Evolutionary conservation across 2,113 vertebrate genomes (phyloP).

Genomic region (Saccopteryx leptura): DNA sequence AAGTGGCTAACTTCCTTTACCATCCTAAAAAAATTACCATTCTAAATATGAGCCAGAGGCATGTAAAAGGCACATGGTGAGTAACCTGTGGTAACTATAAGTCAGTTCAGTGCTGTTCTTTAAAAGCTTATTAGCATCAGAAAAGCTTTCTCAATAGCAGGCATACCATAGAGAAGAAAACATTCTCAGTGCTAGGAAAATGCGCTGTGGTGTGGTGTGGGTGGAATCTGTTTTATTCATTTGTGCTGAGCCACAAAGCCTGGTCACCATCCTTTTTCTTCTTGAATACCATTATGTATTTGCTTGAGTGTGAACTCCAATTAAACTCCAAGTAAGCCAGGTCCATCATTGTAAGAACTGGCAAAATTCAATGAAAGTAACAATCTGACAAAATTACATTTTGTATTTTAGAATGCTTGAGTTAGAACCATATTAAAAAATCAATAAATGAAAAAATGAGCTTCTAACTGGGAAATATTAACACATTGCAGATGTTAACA

Average conservation of each 20-base stretch:
- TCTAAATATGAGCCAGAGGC: conserved; percentile 45
- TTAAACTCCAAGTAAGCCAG: not conserved
- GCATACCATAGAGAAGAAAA: conserved; percentile 34
- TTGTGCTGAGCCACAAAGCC: conserved; percentile 16
- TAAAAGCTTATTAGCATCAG: conserved; percentile 11
- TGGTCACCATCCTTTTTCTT: not conserved
- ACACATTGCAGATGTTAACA: not conserved
- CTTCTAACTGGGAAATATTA: not conserved
- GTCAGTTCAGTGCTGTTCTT: not conserved
- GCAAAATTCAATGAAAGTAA: conserved; percentile 41
- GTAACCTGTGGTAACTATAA: conserved; percentile 37
- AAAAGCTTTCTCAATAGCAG: conserved; percentile 65
- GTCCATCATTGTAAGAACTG: not conserved
- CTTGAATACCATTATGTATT: not conserved
- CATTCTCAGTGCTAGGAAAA: conserved; percentile 40
- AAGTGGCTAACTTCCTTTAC: conserved; percentile 29
- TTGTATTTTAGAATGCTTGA: not conserved
- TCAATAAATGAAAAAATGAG: not conserved
- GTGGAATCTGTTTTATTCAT: not conserved
- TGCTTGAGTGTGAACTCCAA: not conserved
- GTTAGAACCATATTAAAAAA: conserved; percentile 18
- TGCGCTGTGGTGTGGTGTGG: not conserved
- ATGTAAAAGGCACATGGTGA: not conserved
- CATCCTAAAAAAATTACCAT: conserved; percentile 38
- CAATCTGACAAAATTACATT: not conserved